Base-by-base conservation (phyloP, 2,797 vertebrate genomes). In the Macroramphosus scolopax region DNA sequence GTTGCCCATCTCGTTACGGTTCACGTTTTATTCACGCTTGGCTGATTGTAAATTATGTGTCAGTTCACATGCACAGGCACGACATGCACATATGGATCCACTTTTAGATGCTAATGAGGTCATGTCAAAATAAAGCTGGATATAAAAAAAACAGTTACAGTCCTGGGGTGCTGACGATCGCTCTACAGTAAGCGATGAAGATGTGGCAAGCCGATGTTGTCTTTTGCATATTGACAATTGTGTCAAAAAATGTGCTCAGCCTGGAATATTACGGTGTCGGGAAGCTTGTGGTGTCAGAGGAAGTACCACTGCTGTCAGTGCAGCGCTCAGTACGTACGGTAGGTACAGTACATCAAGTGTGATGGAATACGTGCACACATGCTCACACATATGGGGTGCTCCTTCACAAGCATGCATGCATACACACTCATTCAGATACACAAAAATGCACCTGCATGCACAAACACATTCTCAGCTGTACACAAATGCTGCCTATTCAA, bases 21-120 rank as follows among this genome's bases (percentile, higher is more conserved):
- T 87, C 71, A 74, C 54, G 42, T 79, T 84, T 67, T 70, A 72
- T 82, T 86, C 75, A 79, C 36, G 69, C 79, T 68, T 34, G 47
- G 65, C 45, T 80, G 80, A 72, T 74, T 56, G 69, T 80, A 81
- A 82, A 88, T 85, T 6, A 75, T 59, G 63, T 76, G 87, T 80
- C 85, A 77, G 84, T 84, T 86, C 72, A 85, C 80, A 83, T 72
- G 67, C 61, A 28, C 59, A 57, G 58, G 45, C 72, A 78, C 51
- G 40, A 42, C 34, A 37, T 26, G 49, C 70, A 56, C 85, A 89
- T 81, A 85, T 86, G 81, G 68, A 82, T 70, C 53, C 58, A 72
- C 69, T 86, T 85, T 58, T 48, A 63, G 57, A 77, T 79, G 62
- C 39, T 81, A 89, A 88, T 81, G 78, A 81, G 84, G 81, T 85